A percentile compares a stretch with the other conserved stretches of the same genome.
These are phyloP conservation scores for Eueremaeus valkanovi DNA, from an alignment of 2,888 invertebrate genomes.

Conservation along the genomic window DNA sequence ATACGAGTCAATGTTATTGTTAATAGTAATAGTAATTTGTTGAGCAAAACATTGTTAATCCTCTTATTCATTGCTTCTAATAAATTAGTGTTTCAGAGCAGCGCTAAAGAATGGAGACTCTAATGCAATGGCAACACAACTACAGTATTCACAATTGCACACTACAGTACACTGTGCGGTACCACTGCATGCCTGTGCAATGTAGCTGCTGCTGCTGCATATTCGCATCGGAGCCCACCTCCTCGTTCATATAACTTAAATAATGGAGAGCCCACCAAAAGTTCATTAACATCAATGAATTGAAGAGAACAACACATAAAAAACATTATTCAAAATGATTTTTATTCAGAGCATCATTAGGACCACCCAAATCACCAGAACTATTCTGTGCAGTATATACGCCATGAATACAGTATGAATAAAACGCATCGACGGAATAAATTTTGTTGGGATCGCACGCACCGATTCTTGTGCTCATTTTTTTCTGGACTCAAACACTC, in stretches of 20 bases:
- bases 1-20: not conserved
- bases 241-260: conserved; percentile 27
- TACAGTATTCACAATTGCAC: no score
- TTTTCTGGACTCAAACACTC: conserved; percentile 14
- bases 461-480: conserved; percentile 17
- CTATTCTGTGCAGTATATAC: no score
- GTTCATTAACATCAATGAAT: conserved; percentile 26
- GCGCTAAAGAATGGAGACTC: not conserved
- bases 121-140: not conserved
- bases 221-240: not conserved
- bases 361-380: conserved; percentile 11
- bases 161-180: no score
- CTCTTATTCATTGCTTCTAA: conserved; percentile 29
- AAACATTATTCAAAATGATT: conserved; percentile 30
- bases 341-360: conserved; percentile 30
- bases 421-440: not conserved
- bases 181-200: not conserved
- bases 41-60: conserved; percentile 24
- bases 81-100: not conserved
- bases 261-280: conserved; percentile 5
- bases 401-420: conserved; percentile 30
- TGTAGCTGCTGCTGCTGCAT: not conserved
- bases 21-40: not conserved
- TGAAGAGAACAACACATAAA: conserved; percentile 6
- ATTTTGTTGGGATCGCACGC: not conserved